Conservation (phyloP, 2,113 vertebrate species). For the Gobio gobio region DNA sequence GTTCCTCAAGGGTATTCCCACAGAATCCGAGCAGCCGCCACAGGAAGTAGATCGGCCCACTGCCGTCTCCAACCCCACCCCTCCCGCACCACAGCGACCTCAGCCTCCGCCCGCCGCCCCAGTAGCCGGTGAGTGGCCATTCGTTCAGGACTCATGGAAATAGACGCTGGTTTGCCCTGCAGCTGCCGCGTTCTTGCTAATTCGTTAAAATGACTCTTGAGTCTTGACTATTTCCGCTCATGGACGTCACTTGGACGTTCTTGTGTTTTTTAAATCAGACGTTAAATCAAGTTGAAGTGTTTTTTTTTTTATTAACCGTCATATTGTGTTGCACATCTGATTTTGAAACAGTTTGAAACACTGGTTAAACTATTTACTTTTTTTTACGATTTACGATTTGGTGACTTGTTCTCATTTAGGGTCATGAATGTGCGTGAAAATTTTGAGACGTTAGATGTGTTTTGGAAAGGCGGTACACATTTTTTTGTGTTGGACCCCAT, state of each 20-base stretch:
- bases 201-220: not conserved
- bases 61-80: conserved; percentile 47
- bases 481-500: not conserved
- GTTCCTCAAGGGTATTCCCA: conserved; percentile 69
- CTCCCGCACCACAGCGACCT: conserved; percentile 60
- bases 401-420: not conserved
- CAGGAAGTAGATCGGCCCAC: conserved; percentile 61
- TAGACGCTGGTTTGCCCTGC: not conserved
- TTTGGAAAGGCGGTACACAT: not conserved
- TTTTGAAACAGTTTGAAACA: not conserved
- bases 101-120: conserved; percentile 57
- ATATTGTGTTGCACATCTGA: not conserved
- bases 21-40: conserved; percentile 62
- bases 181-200: not conserved
- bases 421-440: not conserved
- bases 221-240: not conserved
- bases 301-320: not conserved
- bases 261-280: not conserved
- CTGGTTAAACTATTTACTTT: not conserved
- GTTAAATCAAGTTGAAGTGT: not conserved
- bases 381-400: not conserved
- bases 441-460: not conserved
- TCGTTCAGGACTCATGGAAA: not conserved
- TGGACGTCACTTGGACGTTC: too few species aligned
- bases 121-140: conserved; percentile 39